phyloP scores from a whole-genome alignment of 2,888 invertebrate species.

The Nomada ruficornis region DNA sequence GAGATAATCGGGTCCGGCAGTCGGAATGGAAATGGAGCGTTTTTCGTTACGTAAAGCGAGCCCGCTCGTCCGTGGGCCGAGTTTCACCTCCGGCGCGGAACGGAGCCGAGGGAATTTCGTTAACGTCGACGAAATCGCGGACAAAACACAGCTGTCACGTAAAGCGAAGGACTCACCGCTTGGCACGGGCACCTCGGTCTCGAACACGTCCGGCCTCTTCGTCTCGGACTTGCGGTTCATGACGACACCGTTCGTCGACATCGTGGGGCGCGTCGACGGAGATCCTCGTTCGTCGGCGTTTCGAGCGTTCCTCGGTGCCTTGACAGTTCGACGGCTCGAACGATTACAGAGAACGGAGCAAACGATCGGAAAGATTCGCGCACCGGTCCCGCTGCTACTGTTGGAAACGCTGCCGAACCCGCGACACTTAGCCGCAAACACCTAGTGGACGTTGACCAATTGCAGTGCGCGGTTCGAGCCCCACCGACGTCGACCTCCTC shows the following conservation, averaged over 20 bases:
- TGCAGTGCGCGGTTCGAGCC: constrained; percentile 57
- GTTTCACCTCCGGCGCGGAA: background rate
- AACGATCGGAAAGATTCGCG: background rate
- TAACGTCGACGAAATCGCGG: background rate
- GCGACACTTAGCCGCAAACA: constrained; percentile 77
- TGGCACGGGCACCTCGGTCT: constrained; percentile 69
- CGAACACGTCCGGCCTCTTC: constrained; percentile 71
- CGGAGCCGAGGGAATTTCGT: background rate
- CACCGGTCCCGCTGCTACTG: constrained; percentile 75
- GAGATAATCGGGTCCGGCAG: background rate
- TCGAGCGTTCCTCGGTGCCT: too few species aligned
- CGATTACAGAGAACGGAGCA: constrained; percentile 7
- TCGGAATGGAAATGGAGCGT: constrained; percentile 3
- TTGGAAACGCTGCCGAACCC: constrained; percentile 70
- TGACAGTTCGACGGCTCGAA: constrained; percentile 1
- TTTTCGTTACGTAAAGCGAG: constrained; percentile 28
- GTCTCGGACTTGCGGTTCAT: constrained; percentile 68
- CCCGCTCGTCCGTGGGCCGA: background rate
- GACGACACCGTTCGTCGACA: constrained; percentile 75
- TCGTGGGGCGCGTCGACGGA: constrained; percentile 27
- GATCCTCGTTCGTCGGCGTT: background rate
- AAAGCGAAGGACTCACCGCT: constrained; percentile 64
- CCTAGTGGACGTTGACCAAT: constrained; percentile 75
- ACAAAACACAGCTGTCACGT: background rate
- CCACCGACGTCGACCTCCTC: constrained; percentile 40